Evolutionary conservation across 2,113 vertebrate genomes (phyloP), one percentile per base, ranked within the genome.

Genomic region (human): DNA sequence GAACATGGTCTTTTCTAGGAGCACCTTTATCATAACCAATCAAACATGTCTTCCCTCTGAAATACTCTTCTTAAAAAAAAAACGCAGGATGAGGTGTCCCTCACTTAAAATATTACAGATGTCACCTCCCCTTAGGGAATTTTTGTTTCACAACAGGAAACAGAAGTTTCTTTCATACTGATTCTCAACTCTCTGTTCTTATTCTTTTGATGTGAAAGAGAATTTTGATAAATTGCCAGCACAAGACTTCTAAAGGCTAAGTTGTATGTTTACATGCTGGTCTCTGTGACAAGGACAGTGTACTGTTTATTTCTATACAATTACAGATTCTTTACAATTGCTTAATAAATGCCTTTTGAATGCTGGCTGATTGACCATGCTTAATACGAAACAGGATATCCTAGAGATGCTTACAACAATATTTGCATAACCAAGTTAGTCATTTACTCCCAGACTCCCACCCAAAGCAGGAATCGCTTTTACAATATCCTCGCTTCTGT

Each of bases 131-230:
- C 81, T 78, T 80, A 92, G 76, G n/a, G 32, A 85, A 32, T 55
- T 59, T 89, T 94, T 64, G 27, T 61, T 75, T 80, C 57, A 35
- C 64, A 85, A 94, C 5, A 95, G 66, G 89, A 97, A 93, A 85
- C 90, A 86, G 40, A 92, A 75, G 16, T 72, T 94, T 78, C 85
- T 93, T 81, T 93, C 45, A 93, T 57, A 59, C 11, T 43, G 48
- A 90, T 57, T 57, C 83, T 68, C 10, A 76, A 22, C 45, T 73
- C 59, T 95, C 50, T 81, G 27, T 59, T 73, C 59, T 89, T 85
- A 48, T 35, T 82, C 4, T 52, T 97, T 87, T 83, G 55, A 89
- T 72, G 5, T 8, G 18, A 5, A 93, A 38, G 38, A 57, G 40
- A 52, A 68, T 68, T 85, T 50, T 79, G 43, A 92, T 40, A 94